Evolutionary conservation across 92 coral and sea anemone genomes (phyloP).

Genomic region (Galaxea fascicularis): DNA sequence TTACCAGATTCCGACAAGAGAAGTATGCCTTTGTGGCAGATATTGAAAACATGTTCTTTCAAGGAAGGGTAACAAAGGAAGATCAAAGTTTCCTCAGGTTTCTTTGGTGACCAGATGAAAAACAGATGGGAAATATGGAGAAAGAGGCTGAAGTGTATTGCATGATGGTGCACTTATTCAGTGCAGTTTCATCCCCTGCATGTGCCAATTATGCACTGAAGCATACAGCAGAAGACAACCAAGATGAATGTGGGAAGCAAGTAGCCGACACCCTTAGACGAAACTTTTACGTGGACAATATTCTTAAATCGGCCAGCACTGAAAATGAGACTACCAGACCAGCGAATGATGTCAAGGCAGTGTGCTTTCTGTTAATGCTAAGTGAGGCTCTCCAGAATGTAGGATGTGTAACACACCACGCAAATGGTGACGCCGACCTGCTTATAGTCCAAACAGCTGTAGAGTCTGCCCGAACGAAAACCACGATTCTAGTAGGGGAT

Average conservation of each 20-base stretch:
- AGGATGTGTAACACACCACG: no score
- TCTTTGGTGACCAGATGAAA: slow-evolving; percentile 70
- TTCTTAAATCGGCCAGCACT: slow-evolving; percentile 55
- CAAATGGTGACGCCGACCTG: no score
- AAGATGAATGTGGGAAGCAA: slow-evolving; percentile 39
- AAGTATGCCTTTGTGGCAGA: slow-evolving; percentile 64
- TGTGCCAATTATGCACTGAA: slow-evolving; percentile 70
- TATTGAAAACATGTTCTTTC: slow-evolving; percentile 71
- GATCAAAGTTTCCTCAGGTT: slow-evolving; percentile 60
- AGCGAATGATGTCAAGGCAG: no score
- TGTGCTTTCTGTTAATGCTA: no score
- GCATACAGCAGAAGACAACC: slow-evolving; percentile 65
- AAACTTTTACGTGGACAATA: slow-evolving; percentile 59
- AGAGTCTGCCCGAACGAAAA: no score
- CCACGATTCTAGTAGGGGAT: no score
- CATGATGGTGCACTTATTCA: slow-evolving; percentile 68
- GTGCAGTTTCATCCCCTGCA: slow-evolving; percentile 64
- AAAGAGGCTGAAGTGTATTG: slow-evolving; percentile 51
- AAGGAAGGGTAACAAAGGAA: slow-evolving; percentile 55
- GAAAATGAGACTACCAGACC: no score
- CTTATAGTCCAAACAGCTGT: no score
- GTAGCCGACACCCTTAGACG: slow-evolving; percentile 45
- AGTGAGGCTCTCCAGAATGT: no score
- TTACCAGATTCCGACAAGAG: slow-evolving; percentile 71
- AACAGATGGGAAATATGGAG: slow-evolving; percentile 38